A percentile compares a stretch with the other conserved stretches of the same genome.
These are phyloP conservation scores for Aurelia sp. DNA, from an alignment of 30 jellyfish, hydroid and myxozoan species.

Conservation along the genomic window DNA sequence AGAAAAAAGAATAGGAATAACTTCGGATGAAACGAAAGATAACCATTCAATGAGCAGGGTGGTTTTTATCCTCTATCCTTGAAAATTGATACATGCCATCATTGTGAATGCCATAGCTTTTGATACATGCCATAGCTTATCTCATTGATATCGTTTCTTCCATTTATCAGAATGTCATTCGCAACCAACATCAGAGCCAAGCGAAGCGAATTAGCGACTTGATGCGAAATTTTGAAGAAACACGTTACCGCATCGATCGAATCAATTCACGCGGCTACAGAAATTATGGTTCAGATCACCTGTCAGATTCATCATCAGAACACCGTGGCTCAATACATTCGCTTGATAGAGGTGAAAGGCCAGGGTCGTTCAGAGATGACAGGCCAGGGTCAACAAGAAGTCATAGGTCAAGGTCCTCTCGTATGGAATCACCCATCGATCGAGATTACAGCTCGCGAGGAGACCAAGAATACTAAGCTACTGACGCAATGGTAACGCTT, in stretches of 20 bases:
- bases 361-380: slow-evolving; percentile 61
- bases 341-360: slow-evolving; percentile 63
- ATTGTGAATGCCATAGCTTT: too few species aligned
- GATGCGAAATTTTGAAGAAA: slow-evolving; percentile 59
- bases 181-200: slow-evolving; percentile 72
- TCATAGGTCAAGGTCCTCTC: slow-evolving; percentile 36
- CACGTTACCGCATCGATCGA: slow-evolving; percentile 74
- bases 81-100: too few species aligned
- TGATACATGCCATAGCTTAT: too few species aligned
- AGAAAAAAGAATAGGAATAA: too few species aligned
- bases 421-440: slow-evolving; percentile 45
- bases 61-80: too few species aligned
- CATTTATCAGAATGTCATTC: slow-evolving; percentile 57
- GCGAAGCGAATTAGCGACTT: slow-evolving; percentile 65
- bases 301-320: slow-evolving; percentile 41
- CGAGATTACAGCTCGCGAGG: slow-evolving; percentile 11
- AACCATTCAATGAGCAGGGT: too few species aligned
- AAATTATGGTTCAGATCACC: slow-evolving; percentile 42
- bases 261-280: slow-evolving; percentile 55
- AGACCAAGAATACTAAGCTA: slow-evolving; percentile 7
- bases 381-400: slow-evolving; percentile 40
- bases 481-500: background rate
- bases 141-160: too few species aligned
- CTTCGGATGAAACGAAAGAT: too few species aligned
- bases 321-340: slow-evolving; percentile 61